Conservation (phyloP, 2,797 vertebrate genomes). For the Delichon dasypus region DNA sequence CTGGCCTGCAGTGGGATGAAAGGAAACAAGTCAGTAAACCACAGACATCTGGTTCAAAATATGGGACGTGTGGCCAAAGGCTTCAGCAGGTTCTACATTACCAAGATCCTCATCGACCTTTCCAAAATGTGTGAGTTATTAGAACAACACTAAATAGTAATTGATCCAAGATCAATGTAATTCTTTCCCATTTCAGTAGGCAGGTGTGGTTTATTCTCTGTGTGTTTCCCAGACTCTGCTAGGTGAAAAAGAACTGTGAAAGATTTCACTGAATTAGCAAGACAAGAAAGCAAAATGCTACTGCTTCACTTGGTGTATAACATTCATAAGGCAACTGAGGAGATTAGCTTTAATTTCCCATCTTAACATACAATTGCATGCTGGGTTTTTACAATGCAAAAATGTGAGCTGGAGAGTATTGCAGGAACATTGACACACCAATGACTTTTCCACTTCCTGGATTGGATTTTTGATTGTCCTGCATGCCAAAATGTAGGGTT, state of each 20-base stretch:
- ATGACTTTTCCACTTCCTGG: not conserved
- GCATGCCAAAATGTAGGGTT: not conserved
- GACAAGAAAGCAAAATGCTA: not conserved
- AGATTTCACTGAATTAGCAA: not conserved
- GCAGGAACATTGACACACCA: not conserved
- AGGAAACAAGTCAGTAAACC: not conserved
- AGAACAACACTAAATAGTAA: not conserved
- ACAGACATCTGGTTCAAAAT: slow-evolving; percentile 22
- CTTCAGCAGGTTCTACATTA: not conserved
- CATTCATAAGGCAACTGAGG: not conserved
- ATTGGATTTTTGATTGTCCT: slow-evolving; percentile 9
- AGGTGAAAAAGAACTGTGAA: not conserved
- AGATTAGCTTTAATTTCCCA: slow-evolving; percentile 18
- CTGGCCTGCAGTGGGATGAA: not conserved
- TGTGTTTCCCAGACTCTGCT: not conserved
- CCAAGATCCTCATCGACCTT: not conserved
- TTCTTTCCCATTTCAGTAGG: not conserved
- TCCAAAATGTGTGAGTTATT: not conserved
- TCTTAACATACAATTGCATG: not conserved
- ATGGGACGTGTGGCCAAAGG: not conserved
- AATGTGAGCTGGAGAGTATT: not conserved
- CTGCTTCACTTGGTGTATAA: not conserved
- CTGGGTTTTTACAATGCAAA: slow-evolving; percentile 5
- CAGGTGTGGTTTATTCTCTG: not conserved
- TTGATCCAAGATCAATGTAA: not conserved